Evolutionary conservation across 2,113 vertebrate species (phyloP), one percentile per base, ranked within the genome.

Genomic region (Atractosteus spatula): DNA sequence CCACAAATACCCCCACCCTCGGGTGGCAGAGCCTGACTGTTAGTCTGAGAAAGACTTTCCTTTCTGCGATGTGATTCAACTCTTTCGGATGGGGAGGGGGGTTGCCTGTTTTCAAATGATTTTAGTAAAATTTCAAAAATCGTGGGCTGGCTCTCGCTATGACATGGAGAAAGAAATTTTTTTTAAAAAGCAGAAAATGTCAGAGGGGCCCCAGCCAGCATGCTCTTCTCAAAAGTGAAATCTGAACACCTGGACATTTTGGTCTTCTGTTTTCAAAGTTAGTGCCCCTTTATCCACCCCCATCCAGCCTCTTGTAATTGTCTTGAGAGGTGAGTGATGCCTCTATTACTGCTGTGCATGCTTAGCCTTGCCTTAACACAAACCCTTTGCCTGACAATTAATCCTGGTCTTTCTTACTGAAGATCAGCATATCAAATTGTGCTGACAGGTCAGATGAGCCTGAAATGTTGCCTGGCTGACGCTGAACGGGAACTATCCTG

Each of bases 1-100:
- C 73, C 47, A 56, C 79, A 81, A 78, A 82, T 70, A 80, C 78
- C 86, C 81, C 77, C 82, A 77, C 76, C 69, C 76, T 76, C 79
- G 79, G 83, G 79, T 74, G 80, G 73, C 79, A 80, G 54, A 7
- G 44, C 29, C 29, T 29, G 29, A 29, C 13, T 62, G 2, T 16
- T 17, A 65, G 70, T 64, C 41, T 59, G 56, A 75, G 71, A 55
- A 66, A 69, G 73, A 74, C 76, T 81, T 80, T 79, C 80, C 78
- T 70, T 64, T 59, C 10, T 66, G 66, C 54, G 74, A 64, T 72
- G 72, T 78, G 72, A 67, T 68, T 75, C 13, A 72, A 12, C n/a
- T n/a, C 45, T 67, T 44, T 41, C 63, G 55, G 69, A 73, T 56
- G n/a, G 66, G 16, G 51, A 64, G 63, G 71, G 78, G 79, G 77